Percentiles rank a stretch among this genome's conserved stretches.
Conservation (phyloP, 2,113 vertebrate species). For the Centrocercus urophasianus region DNA sequence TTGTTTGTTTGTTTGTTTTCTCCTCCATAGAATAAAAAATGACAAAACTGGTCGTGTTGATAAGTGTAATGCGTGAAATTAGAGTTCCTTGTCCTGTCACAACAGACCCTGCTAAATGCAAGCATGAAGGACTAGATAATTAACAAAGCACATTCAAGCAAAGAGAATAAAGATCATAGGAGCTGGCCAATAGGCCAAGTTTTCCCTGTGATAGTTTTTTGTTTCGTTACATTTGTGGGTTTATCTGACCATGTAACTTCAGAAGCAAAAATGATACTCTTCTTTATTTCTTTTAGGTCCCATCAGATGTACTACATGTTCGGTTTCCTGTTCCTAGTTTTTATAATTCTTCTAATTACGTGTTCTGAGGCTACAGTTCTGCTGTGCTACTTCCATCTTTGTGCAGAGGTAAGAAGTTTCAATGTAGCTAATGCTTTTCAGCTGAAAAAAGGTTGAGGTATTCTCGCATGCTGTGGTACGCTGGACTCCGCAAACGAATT, state of each 20-base stretch:
- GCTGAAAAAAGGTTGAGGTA: background rate
- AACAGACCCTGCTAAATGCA: background rate
- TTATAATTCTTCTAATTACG: slow-evolving; percentile 91
- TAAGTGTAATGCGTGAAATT: background rate
- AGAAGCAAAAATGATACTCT: background rate
- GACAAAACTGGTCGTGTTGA: background rate
- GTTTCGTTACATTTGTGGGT: background rate
- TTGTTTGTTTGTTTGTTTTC: background rate
- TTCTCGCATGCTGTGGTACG: background rate
- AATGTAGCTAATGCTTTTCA: background rate
- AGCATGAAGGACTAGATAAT: background rate
- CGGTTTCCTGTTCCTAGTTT: slow-evolving; percentile 92
- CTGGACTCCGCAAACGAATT: background rate
- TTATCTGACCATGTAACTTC: background rate
- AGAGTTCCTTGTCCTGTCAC: background rate
- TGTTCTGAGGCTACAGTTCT: slow-evolving; percentile 92
- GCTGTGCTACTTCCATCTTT: slow-evolving; percentile 92
- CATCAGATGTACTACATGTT: slow-evolving; percentile 97
- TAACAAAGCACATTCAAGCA: background rate
- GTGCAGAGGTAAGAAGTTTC: slow-evolving; percentile 85
- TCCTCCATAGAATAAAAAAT: background rate
- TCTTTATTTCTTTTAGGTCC: slow-evolving; percentile 80
- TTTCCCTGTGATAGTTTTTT: background rate
- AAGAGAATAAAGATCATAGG: background rate
- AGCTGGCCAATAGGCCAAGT: background rate